Percentiles rank a stretch among this genome's conserved stretches.
phyloP scores from a whole-genome alignment of 2,113 vertebrate species.

The Isichthys henryi region DNA sequence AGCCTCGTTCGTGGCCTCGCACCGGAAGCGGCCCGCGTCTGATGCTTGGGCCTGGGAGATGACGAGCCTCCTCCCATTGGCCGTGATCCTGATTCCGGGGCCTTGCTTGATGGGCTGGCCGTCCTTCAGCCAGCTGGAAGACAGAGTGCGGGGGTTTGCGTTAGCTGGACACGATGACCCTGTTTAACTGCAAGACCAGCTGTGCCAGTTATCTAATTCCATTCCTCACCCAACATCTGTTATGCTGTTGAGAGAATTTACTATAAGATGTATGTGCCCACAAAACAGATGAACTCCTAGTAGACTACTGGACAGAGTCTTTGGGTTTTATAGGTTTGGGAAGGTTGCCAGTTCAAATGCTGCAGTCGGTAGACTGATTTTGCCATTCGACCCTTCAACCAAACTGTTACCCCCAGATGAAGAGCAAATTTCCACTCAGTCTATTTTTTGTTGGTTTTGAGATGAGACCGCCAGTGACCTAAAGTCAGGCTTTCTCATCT shows the following conservation, averaged over 20 bases:
- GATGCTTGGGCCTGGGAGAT: constrained; percentile 75
- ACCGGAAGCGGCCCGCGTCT: constrained; percentile 79
- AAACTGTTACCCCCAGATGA: background rate
- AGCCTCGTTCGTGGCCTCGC: constrained; percentile 78
- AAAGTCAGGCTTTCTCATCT: background rate
- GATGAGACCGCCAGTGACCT: background rate
- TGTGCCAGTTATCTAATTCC: background rate
- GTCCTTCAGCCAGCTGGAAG: constrained; percentile 82
- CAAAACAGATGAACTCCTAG: background rate
- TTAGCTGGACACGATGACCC: background rate
- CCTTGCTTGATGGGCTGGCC: constrained; percentile 64
- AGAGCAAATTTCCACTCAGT: background rate
- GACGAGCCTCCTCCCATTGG: constrained; percentile 71
- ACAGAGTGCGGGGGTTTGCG: background rate
- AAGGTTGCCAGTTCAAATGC: background rate
- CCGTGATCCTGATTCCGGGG: constrained; percentile 59
- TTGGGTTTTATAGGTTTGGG: background rate
- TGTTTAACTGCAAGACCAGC: background rate
- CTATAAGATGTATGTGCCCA: background rate
- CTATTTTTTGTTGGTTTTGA: background rate
- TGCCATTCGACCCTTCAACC: background rate
- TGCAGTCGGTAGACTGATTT: background rate
- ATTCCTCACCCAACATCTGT: background rate
- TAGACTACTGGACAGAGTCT: background rate
- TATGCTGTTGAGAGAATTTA: background rate